Evolutionary conservation across 1,140 invertebrate genomes (phyloP).

Genomic region (Wasmannia auropunctata): DNA sequence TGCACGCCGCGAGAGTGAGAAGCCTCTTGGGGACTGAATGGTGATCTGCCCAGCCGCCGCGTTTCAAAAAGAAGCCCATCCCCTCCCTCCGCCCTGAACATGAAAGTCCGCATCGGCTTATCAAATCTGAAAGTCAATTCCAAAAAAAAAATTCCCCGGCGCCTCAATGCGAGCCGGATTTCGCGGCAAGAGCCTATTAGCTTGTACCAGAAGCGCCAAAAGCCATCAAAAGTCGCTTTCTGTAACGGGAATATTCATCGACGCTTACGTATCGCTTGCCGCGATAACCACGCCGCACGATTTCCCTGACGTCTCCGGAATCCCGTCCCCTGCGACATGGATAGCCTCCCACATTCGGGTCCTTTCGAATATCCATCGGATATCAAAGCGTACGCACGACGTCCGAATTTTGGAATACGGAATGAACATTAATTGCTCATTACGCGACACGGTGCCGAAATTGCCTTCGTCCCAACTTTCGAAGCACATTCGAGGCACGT

Average conservation of each 20-base stretch:
- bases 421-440: slow-evolving; percentile 39
- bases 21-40: not conserved
- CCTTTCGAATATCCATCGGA: slow-evolving; percentile 34
- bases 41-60: not conserved
- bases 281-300: slow-evolving; percentile 42
- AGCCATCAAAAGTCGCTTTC: slow-evolving; percentile 40
- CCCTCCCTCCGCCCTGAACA: too few species aligned
- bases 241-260: slow-evolving; percentile 49
- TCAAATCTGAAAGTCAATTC: slow-evolving; percentile 58
- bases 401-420: slow-evolving; percentile 16
- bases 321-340: slow-evolving; percentile 16
- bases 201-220: slow-evolving; percentile 35
- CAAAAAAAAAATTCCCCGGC: not conserved
- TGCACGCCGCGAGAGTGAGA: slow-evolving; percentile 13
- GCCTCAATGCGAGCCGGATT: not conserved
- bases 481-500: not conserved
- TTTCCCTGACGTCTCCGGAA: slow-evolving; percentile 16
- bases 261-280: slow-evolving; percentile 17
- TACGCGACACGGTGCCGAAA: not conserved
- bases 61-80: slow-evolving; percentile 39
- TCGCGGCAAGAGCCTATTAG: slow-evolving; percentile 33
- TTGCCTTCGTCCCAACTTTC: not conserved
- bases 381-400: slow-evolving; percentile 25
- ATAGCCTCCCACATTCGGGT: not conserved
- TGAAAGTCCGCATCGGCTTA: slow-evolving; percentile 34